Conservation (phyloP, 1,140 invertebrate species). For the Teleogryllus occipitalis region DNA sequence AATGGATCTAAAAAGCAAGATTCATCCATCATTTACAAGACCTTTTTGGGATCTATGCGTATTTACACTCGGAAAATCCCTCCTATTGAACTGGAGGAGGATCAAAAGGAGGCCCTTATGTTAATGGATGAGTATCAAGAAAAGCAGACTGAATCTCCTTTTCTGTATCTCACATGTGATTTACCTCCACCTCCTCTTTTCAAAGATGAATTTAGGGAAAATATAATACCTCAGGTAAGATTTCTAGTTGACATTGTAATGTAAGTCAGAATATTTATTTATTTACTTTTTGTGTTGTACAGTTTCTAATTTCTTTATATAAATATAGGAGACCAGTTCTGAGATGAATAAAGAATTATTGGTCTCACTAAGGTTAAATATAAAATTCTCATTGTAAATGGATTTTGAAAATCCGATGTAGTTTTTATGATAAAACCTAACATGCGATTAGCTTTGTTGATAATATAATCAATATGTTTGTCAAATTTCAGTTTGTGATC, state of each 20-base stretch:
- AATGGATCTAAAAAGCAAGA: constrained; percentile 77
- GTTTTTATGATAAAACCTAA: too few relatives aligned
- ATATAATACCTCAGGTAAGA: constrained; percentile 93
- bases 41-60: constrained; percentile 91
- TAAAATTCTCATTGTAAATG: too few relatives aligned
- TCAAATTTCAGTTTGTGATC: too few relatives aligned
- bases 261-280: background rate
- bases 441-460: too few relatives aligned
- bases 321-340: too few relatives aligned
- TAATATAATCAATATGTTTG: too few relatives aligned
- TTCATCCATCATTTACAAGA: constrained; percentile 89
- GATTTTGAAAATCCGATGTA: too few relatives aligned
- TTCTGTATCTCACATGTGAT: constrained; percentile 94
- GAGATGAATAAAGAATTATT: too few relatives aligned
- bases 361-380: too few relatives aligned
- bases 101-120: constrained; percentile 69
- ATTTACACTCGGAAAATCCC: constrained; percentile 92
- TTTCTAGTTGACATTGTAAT: background rate
- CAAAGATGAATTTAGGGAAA: constrained; percentile 94
- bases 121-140: constrained; percentile 82
- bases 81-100: constrained; percentile 85
- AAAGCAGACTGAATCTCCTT: constrained; percentile 78
- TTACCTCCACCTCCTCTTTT: constrained; percentile 92
- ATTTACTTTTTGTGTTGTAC: too few relatives aligned
- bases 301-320: too few relatives aligned